A percentile compares a stretch with the other conserved stretches of the same genome.
Evolutionary conservation across 2,797 vertebrate genomes (phyloP).

Genomic region (Arnoldichthys spilopterus): DNA sequence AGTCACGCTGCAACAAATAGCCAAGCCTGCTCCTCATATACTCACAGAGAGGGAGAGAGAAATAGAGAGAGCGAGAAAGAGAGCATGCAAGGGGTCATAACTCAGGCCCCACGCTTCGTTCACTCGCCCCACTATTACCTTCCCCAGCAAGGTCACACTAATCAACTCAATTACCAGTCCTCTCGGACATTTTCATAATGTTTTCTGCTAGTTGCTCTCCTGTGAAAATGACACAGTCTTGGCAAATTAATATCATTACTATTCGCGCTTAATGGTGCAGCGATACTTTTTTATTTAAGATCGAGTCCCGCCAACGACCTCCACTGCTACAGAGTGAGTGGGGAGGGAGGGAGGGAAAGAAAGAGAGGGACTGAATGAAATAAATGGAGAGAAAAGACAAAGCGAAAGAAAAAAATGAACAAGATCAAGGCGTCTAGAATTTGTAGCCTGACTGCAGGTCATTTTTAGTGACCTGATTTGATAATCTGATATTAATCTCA

Average conservation of each 20-base stretch:
- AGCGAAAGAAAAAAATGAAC: not conserved
- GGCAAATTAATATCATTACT: slow-evolving; percentile 99
- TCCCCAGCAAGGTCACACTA: slow-evolving; percentile 98
- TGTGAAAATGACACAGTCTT: slow-evolving; percentile 97
- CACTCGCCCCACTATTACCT: slow-evolving; percentile 85
- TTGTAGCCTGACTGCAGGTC: not conserved
- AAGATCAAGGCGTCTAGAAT: not conserved
- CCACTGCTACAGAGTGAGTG: slow-evolving; percentile 58
- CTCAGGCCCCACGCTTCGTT: slow-evolving; percentile 80
- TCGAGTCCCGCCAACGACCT: slow-evolving; percentile 79
- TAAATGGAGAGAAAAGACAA: not conserved
- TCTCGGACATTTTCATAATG: slow-evolving; percentile 97
- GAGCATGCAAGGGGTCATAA: slow-evolving; percentile 83
- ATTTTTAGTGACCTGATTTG: not conserved
- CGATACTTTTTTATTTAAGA: slow-evolving; percentile 87
- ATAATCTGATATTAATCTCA: not conserved
- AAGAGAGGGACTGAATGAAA: not conserved
- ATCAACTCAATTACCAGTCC: slow-evolving; percentile 98
- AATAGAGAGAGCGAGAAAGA: slow-evolving; percentile 30
- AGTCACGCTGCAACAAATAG: slow-evolving; percentile 83
- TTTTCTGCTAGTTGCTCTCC: slow-evolving; percentile 97
- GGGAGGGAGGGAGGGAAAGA: not conserved
- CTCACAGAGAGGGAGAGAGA: slow-evolving; percentile 22
- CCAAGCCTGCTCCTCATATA: slow-evolving; percentile 47
- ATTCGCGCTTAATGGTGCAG: slow-evolving; percentile 91